A percentile compares a stretch with the other conserved stretches of the same genome.
phyloP scores from a whole-genome alignment of 2,888 invertebrate species.

The Sicus ferrugineus region DNA sequence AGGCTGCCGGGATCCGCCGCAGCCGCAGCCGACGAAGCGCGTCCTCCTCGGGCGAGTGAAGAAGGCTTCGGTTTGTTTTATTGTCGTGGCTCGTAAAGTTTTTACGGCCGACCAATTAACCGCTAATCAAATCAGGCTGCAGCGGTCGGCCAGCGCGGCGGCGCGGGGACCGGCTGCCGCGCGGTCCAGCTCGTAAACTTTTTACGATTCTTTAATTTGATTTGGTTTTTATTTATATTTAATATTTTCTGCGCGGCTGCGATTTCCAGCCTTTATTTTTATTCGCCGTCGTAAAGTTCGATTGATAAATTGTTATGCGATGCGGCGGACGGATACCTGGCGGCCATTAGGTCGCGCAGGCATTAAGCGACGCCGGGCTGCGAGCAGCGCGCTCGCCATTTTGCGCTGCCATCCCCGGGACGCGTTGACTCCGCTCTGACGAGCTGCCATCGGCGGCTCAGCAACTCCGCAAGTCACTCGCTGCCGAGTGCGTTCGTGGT shows the following conservation, averaged over 20 bases:
- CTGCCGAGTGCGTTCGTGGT: neutral
- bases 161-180: neutral
- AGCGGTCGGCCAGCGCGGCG: neutral
- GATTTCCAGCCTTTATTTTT: slow-evolving; percentile 47
- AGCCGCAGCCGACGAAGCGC: neutral
- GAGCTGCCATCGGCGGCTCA: neutral
- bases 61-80: slow-evolving; percentile 22
- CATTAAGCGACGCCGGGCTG: neutral
- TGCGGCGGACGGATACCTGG: slow-evolving; percentile 8
- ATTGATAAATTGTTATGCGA: slow-evolving; percentile 58
- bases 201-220: slow-evolving; percentile 63
- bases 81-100: slow-evolving; percentile 52
- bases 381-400: slow-evolving; percentile 2
- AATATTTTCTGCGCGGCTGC: slow-evolving; percentile 22
- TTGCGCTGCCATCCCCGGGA: neutral
- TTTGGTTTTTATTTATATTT: slow-evolving; percentile 51
- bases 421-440: neutral
- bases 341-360: slow-evolving; percentile 4
- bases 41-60: neutral
- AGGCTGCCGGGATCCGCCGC: neutral
- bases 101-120: slow-evolving; percentile 61
- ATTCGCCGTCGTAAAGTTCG: slow-evolving; percentile 53
- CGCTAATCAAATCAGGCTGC: slow-evolving; percentile 57
- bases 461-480: neutral
- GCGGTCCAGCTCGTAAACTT: slow-evolving; percentile 49